Conservation (phyloP, 2,888 invertebrate species). For the Cosmia pyralina region DNA sequence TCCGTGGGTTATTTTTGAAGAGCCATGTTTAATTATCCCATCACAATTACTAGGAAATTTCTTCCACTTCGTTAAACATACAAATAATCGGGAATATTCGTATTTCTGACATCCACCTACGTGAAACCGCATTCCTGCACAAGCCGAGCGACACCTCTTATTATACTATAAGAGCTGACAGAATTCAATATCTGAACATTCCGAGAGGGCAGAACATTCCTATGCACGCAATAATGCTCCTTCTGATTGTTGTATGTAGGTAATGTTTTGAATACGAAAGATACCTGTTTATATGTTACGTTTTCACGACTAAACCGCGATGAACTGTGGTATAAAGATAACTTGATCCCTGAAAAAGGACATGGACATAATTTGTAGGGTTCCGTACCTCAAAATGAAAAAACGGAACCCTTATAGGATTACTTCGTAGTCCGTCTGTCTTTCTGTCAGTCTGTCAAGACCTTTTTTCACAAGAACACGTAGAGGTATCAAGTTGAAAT, state of each 20-base stretch:
- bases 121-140: slow-evolving; percentile 45
- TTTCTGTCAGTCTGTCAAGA: too few species aligned
- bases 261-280: slow-evolving; percentile 22
- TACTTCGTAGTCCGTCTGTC: too few species aligned
- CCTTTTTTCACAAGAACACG: too few species aligned
- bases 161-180: slow-evolving; percentile 49
- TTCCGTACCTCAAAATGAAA: too few species aligned
- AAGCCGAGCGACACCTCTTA: slow-evolving; percentile 46
- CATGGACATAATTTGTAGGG: background rate
- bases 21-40: background rate
- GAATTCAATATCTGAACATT: slow-evolving; percentile 69
- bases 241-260: slow-evolving; percentile 64
- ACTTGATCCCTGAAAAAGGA: background rate
- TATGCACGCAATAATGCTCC: slow-evolving; percentile 65
- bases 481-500: too few species aligned
- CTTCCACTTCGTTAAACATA: slow-evolving; percentile 17
- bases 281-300: background rate
- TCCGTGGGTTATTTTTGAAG: background rate
- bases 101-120: slow-evolving; percentile 18
- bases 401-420: too few species aligned
- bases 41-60: background rate
- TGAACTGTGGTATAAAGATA: background rate
- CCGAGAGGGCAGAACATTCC: slow-evolving; percentile 57
- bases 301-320: background rate
- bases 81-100: slow-evolving; percentile 24